Evolutionary conservation across 2,113 vertebrate genomes (phyloP).

Genomic region (Thalassoma bifasciatum): DNA sequence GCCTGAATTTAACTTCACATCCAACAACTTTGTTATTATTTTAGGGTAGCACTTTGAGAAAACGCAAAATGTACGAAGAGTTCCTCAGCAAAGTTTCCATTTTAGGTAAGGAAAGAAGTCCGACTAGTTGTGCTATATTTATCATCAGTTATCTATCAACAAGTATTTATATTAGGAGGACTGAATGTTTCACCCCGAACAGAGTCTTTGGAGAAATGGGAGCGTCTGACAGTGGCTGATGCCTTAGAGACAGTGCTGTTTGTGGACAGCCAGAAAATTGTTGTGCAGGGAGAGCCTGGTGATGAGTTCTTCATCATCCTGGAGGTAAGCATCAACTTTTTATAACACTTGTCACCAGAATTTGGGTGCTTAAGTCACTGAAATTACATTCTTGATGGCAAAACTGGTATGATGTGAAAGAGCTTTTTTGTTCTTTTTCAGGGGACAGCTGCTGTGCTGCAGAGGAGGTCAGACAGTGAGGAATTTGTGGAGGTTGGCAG

Average conservation of each 20-base stretch:
- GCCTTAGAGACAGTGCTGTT: conserved; percentile 96
- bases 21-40: conserved; percentile 16
- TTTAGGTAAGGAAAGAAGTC: conserved; percentile 88
- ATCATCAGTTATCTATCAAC: background rate
- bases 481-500: conserved; percentile 98
- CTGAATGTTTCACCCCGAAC: conserved; percentile 6
- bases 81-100: conserved; percentile 99
- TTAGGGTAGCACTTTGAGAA: conserved; percentile 97
- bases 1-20: no score
- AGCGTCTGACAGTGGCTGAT: conserved; percentile 97
- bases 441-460: conserved; percentile 96
- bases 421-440: background rate
- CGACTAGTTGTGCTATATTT: background rate
- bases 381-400: background rate
- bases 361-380: background rate
- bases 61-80: conserved; percentile 99
- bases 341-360: background rate
- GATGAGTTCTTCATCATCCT: conserved; percentile 99
- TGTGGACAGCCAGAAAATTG: conserved; percentile 98
- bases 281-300: conserved; percentile 97
- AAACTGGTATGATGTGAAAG: background rate
- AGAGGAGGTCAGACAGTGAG: conserved; percentile 95
- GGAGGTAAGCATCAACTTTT: conserved; percentile 83
- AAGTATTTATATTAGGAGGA: conserved; percentile 16
- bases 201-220: conserved; percentile 99